Conservation (phyloP, 2,888 invertebrate genomes). For the Drosophila anceps region DNA sequence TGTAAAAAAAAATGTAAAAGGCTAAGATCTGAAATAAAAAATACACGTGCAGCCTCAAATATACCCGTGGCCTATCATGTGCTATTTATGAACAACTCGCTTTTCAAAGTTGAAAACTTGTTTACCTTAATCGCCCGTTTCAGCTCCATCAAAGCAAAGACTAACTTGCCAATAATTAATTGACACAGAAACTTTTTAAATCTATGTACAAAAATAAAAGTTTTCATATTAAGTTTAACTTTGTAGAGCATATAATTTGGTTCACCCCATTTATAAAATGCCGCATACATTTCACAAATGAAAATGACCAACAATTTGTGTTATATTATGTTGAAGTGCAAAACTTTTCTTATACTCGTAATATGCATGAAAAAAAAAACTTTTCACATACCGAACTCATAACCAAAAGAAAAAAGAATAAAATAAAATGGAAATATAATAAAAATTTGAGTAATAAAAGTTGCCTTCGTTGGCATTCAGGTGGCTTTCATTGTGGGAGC, state of each 20-base stretch:
- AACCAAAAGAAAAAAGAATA: background rate
- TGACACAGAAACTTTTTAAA: slow-evolving; percentile 53
- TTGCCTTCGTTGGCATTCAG: slow-evolving; percentile 34
- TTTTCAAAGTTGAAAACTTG: background rate
- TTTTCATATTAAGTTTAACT: slow-evolving; percentile 31
- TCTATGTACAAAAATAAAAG: slow-evolving; percentile 37
- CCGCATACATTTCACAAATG: slow-evolving; percentile 61
- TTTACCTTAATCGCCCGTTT: background rate
- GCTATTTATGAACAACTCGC: no score
- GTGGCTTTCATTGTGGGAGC: slow-evolving; percentile 25
- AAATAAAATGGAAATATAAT: slow-evolving; percentile 36
- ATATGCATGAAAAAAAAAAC: slow-evolving; percentile 51
- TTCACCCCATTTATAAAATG: slow-evolving; percentile 38
- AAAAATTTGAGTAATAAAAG: slow-evolving; percentile 37
- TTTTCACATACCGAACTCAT: slow-evolving; percentile 51
- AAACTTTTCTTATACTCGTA: slow-evolving; percentile 61
- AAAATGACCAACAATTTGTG: slow-evolving; percentile 73
- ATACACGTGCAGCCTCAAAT: no score
- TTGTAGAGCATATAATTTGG: slow-evolving; percentile 15
- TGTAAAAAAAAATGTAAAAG: no score
- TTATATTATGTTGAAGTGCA: slow-evolving; percentile 71
- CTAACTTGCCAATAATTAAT: slow-evolving; percentile 32
- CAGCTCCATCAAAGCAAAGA: background rate
- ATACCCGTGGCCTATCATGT: no score
- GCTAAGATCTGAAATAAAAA: no score